A percentile compares a stretch with the other conserved stretches of the same genome.
phyloP scores from a whole-genome alignment of 2,888 invertebrate genomes.

The Tetragonula carbonaria region DNA sequence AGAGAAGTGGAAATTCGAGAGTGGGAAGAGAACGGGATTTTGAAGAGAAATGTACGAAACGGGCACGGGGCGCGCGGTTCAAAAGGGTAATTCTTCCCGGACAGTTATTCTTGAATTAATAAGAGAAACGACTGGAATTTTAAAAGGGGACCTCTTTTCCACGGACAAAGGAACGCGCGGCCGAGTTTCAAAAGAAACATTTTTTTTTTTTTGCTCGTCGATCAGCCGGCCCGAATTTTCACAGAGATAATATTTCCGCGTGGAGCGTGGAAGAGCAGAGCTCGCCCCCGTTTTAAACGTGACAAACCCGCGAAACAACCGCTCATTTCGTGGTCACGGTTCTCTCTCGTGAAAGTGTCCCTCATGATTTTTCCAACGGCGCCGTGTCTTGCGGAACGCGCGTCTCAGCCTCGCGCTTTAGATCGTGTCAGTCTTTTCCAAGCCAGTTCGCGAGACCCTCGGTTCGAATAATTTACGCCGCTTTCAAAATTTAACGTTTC shows the following conservation, averaged over 20 bases:
- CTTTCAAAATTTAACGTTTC: neutral
- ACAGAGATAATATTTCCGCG: conserved; percentile 44
- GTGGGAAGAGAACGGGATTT: neutral
- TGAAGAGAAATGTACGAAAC: conserved; percentile 15
- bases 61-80: conserved; percentile 12
- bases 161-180: conserved; percentile 32
- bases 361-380: conserved; percentile 46
- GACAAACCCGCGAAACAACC: conserved; percentile 9
- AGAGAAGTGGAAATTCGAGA: neutral
- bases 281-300: conserved; percentile 1
- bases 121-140: conserved; percentile 49
- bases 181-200: conserved; percentile 44
- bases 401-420: conserved; percentile 25
- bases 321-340: conserved; percentile 45
- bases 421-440: conserved; percentile 3
- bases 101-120: conserved; percentile 56
- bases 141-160: conserved; percentile 21
- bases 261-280: neutral
- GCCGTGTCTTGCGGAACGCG: neutral
- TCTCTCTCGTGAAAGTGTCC: conserved; percentile 21
- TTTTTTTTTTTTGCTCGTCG: conserved; percentile 19
- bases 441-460: neutral
- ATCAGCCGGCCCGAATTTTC: conserved; percentile 44
- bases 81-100: conserved; percentile 33
- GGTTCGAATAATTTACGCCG: neutral